Base-by-base conservation (phyloP, 1,140 invertebrate genomes). In the Magallana angulata region DNA sequence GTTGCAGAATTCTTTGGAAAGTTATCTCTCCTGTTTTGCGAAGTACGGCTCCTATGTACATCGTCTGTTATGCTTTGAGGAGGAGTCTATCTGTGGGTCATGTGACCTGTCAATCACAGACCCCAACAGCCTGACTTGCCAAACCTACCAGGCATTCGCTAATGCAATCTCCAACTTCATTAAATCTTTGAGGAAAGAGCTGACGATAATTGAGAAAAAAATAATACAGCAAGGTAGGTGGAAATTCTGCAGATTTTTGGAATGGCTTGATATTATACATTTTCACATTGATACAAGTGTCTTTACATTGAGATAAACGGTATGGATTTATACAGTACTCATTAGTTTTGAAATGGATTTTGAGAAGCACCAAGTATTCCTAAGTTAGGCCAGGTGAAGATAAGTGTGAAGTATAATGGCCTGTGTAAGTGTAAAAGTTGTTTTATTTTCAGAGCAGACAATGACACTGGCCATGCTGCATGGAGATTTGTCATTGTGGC, bases 111-210 rank as follows among this genome's bases (percentile, higher is more conserved):
- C 58, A 4, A 86, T 59, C 0, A 24, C 82, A 30, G 24, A 59
- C 18, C 64, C 64, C n/a, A n/a, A 62, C 0, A 24, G 84, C 2
- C 11, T 81, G 7, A 85, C 88, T 16, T 89, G 90, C 58, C 91
- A 91, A 86, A 93, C 92, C 1, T 92, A 91, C 81, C 90, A 92
- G 80, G 91, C 92, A 7, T 93, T 93, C 84, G 90, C 90, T 11
- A 85, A 87, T 57, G 86, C 91, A 8, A 84, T 93, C 57, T 85
- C 90, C 5, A 57, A 85, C 11, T 91, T 92, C 82, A 81, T 93
- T 57, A 56, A 89, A 64, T 88, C 90, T 57, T 91, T 92, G 59
- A 85, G 88, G 68, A 84, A 81, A 18, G 71, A 90, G 18, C 80
- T 93, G 64, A 88, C 84, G 4, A 82, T 57, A n/a, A 58, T 91